phyloP scores from a whole-genome alignment of 2,888 invertebrate species.

The Pristionchus mayeri region DNA sequence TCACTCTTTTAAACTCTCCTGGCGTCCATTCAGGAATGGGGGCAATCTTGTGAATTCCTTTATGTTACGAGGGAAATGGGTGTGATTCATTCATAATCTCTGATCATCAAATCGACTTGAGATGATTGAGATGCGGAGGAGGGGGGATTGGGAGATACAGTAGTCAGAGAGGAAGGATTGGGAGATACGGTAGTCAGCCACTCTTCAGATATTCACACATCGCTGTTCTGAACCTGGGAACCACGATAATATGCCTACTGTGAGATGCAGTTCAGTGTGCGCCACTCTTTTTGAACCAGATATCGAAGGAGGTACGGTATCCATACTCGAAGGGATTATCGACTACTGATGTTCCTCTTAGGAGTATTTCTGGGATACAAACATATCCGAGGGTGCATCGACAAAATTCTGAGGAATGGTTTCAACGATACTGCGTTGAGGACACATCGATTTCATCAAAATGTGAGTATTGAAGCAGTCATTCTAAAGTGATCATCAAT shows the following conservation, averaged over 20 bases:
- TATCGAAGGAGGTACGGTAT: constrained; percentile 72
- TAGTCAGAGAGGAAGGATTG: neutral
- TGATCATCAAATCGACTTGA: neutral
- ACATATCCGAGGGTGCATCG: constrained; percentile 75
- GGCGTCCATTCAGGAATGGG: neutral
- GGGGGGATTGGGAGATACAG: neutral
- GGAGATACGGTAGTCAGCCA: neutral
- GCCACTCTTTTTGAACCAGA: constrained; percentile 72
- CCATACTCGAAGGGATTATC: no score
- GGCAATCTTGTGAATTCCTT: constrained; percentile 8
- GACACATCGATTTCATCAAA: constrained; percentile 73
- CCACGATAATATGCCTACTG: constrained; percentile 70
- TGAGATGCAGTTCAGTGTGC: constrained; percentile 66
- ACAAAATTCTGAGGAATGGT: constrained; percentile 72
- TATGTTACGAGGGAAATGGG: neutral
- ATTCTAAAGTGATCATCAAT: neutral
- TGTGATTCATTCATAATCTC: constrained; percentile 2
- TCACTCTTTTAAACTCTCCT: constrained; percentile 66
- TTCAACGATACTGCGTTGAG: constrained; percentile 74
- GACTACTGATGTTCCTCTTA: constrained; percentile 53
- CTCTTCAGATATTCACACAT: constrained; percentile 70
- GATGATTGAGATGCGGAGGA: neutral
- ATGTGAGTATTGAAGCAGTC: constrained; percentile 55
- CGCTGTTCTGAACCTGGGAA: constrained; percentile 71
- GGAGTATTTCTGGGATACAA: constrained; percentile 76